Percentiles rank a stretch among this genome's conserved stretches.
phyloP scores from a whole-genome alignment of 1,140 invertebrate genomes.

The Macrostomum lignano region DNA sequence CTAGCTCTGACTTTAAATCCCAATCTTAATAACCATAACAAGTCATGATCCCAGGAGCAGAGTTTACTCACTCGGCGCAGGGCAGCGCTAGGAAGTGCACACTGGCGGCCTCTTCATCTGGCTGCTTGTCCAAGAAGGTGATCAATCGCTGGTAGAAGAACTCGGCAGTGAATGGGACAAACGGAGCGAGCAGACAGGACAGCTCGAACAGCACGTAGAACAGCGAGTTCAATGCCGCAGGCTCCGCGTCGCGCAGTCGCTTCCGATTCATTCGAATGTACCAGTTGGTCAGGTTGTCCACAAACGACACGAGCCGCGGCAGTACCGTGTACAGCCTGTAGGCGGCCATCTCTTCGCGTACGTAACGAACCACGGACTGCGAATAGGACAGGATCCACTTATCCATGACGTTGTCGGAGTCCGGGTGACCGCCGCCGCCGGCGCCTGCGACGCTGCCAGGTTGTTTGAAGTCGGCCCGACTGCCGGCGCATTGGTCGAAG shows the following conservation, averaged over 20 bases:
- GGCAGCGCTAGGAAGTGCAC: no score
- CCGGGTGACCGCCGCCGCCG: not conserved
- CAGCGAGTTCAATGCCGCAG: conserved; percentile 3
- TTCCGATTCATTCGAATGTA: conserved; percentile 84
- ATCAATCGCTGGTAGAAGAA: conserved; percentile 68
- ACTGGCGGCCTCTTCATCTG: no score
- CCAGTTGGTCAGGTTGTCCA: conserved; percentile 92
- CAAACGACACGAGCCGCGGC: conserved; percentile 66
- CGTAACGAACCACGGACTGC: conserved; percentile 58
- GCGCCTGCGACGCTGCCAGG: not conserved
- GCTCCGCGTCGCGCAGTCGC: conserved; percentile 37
- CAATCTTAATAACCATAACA: no score
- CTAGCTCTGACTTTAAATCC: no score
- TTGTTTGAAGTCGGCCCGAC: no score
- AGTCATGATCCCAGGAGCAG: no score
- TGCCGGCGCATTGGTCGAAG: no score
- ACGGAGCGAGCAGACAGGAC: conserved; percentile 39
- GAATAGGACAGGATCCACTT: conserved; percentile 85
- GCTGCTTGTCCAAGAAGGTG: no score
- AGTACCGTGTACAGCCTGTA: conserved; percentile 83
- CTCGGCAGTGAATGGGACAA: conserved; percentile 85
- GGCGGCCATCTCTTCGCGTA: conserved; percentile 62
- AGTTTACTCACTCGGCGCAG: no score
- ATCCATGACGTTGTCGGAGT: conserved; percentile 40
- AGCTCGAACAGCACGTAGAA: not conserved